phyloP scores from a whole-genome alignment of 2,888 invertebrate genomes.

The Pediacus dermestoides region DNA sequence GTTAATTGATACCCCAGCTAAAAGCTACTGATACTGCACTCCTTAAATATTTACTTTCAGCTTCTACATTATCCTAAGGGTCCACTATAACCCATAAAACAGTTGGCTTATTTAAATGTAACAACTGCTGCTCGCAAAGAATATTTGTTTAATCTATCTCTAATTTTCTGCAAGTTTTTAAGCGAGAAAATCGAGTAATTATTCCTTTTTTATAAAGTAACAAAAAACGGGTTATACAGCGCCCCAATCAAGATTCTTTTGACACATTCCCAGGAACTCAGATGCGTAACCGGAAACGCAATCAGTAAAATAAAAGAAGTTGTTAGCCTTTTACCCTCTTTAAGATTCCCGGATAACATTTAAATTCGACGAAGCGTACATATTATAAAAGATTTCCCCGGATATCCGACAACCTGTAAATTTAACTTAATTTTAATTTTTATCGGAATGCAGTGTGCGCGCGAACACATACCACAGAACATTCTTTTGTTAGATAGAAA shows the following conservation, averaged over 20 bases:
- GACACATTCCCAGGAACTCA: conserved; percentile 5
- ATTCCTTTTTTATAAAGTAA: too few relatives aligned
- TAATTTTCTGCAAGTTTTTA: too few relatives aligned
- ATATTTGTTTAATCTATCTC: too few relatives aligned
- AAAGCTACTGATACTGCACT: conserved; percentile 6
- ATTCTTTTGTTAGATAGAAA: too few relatives aligned
- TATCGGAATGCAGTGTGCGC: neutral
- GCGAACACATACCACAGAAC: too few relatives aligned
- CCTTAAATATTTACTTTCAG: conserved; percentile 8
- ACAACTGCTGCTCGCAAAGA: too few relatives aligned
- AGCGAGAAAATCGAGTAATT: too few relatives aligned
- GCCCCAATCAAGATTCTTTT: conserved; percentile 7
- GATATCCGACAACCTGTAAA: conserved; percentile 8
- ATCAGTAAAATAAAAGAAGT: conserved; percentile 13
- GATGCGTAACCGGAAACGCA: conserved; percentile 11
- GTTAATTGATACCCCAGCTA: conserved; percentile 12
- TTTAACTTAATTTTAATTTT: conserved; percentile 11
- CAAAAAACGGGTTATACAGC: too few relatives aligned
- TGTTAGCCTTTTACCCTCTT: conserved; percentile 11
- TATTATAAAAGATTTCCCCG: conserved; percentile 9
- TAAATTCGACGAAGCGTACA: conserved; percentile 4
- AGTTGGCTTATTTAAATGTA: too few relatives aligned
- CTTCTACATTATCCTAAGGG: too few relatives aligned
- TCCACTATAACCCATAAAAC: too few relatives aligned
- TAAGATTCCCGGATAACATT: conserved; percentile 13